Percentiles rank a stretch among this genome's conserved stretches.
Conservation (phyloP, 2,113 vertebrate species). For the Euleptes europaea region DNA sequence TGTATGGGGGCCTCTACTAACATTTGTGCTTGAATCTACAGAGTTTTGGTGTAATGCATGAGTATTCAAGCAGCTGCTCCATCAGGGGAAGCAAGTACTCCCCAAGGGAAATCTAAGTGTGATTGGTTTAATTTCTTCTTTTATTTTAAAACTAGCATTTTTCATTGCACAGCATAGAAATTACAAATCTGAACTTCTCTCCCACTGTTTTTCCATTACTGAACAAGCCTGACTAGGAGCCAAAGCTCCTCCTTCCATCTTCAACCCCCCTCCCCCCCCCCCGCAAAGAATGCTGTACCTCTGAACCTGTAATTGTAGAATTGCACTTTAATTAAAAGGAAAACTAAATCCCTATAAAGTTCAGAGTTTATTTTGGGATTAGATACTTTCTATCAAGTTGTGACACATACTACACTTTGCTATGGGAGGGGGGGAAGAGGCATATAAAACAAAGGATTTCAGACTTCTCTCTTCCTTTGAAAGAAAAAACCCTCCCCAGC, state of each 20-base stretch:
- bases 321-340: conserved; percentile 26
- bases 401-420: conserved; percentile 3
- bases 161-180: not conserved
- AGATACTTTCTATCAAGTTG: not conserved
- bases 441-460: not conserved
- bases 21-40: not conserved
- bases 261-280: no score
- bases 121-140: not conserved
- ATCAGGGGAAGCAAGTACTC: not conserved
- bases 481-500: not conserved
- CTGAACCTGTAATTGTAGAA: conserved; percentile 11
- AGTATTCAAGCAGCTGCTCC: not conserved
- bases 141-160: not conserved
- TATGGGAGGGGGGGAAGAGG: not conserved
- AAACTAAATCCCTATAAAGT: conserved; percentile 1
- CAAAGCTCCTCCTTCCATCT: not conserved
- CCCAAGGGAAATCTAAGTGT: not conserved
- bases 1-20: not conserved
- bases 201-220: not conserved
- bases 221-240: not conserved
- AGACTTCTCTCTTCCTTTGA: not conserved
- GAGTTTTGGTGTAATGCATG: not conserved
- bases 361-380: not conserved
- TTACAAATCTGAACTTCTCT: not conserved
- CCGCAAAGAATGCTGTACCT: not conserved